Base-by-base conservation (phyloP, 2,888 invertebrate species). In the Brachyptera putata region DNA sequence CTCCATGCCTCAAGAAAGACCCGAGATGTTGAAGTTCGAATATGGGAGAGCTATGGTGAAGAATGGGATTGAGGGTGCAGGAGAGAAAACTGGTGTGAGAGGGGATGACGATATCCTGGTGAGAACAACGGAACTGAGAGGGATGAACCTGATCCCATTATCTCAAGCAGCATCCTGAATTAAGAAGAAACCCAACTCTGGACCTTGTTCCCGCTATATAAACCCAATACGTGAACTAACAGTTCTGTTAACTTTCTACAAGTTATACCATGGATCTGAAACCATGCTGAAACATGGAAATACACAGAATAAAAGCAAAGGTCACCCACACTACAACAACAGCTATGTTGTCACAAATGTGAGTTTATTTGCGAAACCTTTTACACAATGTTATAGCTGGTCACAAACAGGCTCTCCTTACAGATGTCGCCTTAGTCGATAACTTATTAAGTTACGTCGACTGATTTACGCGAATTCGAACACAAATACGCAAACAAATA, bases 131-230 rank as follows among this genome's bases (percentile, higher is more conserved):
- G 57, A 57, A 57, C 60, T 57, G 56, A 59, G 59, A 59, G 59
- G 59, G 55, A 59, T 59, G 59, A 60, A 56, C 56, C 56, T 60
- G 56, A 57, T 60, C 57, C 60, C 56, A 60, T 60, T 57, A 60
- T 57, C 60, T 60, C 55, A 53, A 50, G 16, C 30, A 56, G 56
- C 37, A 43, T 22, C 36, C 24, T n/a, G 48, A 37, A 34, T 50
- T 41, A 30, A 36, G 56, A 36, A 9, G 53, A 36, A 16, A 21
- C 43, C 43, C 43, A 30, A 7, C 7, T 7, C 7, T 7, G 30
- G 30, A 30, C 30, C 30, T 30, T 7, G 5, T 30, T 30, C 30
- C 30, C 30, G 30, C 30, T n/a, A n/a, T n/a, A n/a, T n/a, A n/a
- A n/a, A n/a, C n/a, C n/a, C n/a, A n/a, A n/a, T n/a, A n/a, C n/a